Evolutionary conservation across 2,113 vertebrate genomes (phyloP).

Genomic region (Regulus satrapa): DNA sequence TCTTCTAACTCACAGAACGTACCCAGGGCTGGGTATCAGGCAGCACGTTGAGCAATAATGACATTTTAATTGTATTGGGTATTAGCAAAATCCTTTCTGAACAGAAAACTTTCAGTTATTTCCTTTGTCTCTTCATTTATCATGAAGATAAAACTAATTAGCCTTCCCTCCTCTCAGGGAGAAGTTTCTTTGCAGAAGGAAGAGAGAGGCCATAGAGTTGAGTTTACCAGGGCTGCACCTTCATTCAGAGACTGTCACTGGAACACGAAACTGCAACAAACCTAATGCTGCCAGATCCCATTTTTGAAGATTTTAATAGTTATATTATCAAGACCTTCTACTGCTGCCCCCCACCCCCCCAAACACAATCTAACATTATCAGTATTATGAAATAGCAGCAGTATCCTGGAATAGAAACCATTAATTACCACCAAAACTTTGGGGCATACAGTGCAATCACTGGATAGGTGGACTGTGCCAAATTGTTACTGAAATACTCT

Average conservation of each 20-base stretch:
- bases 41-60: neutral
- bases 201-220: neutral
- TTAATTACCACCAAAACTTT: neutral
- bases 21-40: neutral
- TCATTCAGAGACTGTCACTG: neutral
- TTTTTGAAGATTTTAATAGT: neutral
- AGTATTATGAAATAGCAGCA: neutral
- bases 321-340: neutral
- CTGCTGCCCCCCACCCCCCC: neutral
- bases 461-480: neutral
- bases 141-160: neutral
- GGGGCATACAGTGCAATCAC: neutral
- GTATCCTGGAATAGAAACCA: neutral
- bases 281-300: neutral
- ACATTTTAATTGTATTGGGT: neutral
- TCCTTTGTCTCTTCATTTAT: constrained; percentile 14
- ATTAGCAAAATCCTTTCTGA: constrained; percentile 17
- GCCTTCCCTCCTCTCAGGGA: neutral
- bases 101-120: constrained; percentile 20
- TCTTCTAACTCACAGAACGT: neutral
- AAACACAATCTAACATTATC: neutral
- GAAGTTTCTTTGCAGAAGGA: neutral
- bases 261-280: neutral
- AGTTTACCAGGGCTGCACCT: neutral
- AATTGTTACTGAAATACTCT: neutral